Evolutionary conservation across 2,113 vertebrate species (phyloP).

Genomic region (Taurulus bubalis): DNA sequence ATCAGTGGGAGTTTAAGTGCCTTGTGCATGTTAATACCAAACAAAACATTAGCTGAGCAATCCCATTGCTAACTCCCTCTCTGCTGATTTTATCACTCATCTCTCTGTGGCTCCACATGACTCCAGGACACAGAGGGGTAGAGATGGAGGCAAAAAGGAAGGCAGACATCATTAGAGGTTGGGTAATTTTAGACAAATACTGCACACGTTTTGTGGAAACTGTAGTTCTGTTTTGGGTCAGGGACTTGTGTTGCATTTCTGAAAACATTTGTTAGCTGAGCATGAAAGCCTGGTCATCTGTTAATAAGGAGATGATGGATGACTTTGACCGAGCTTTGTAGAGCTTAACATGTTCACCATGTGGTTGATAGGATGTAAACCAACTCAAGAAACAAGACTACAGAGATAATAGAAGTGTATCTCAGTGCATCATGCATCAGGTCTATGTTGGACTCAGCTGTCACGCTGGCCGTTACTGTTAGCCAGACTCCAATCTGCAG

Average conservation of each 20-base stretch:
- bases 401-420: too few relatives aligned
- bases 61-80: conserved; percentile 69
- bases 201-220: conserved; percentile 17
- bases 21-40: conserved; percentile 82
- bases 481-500: neutral
- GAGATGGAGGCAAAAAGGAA: conserved; percentile 23
- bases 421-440: too few relatives aligned
- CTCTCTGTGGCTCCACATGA: conserved; percentile 68
- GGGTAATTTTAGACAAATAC: conserved; percentile 37
- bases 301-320: neutral
- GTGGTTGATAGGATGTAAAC: neutral
- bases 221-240: conserved; percentile 6
- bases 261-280: neutral
- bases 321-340: neutral
- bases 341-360: neutral
- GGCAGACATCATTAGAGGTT: conserved; percentile 31
- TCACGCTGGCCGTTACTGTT: neutral
- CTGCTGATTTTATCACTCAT: conserved; percentile 80
- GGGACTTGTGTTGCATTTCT: neutral
- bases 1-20: conserved; percentile 85
- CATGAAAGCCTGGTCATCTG: neutral
- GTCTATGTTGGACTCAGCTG: neutral
- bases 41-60: conserved; percentile 79
- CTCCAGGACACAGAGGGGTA: conserved; percentile 59
- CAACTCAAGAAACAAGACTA: neutral